phyloP scores from a whole-genome alignment of 2,113 vertebrate genomes.

The Bubo scandiacus region DNA sequence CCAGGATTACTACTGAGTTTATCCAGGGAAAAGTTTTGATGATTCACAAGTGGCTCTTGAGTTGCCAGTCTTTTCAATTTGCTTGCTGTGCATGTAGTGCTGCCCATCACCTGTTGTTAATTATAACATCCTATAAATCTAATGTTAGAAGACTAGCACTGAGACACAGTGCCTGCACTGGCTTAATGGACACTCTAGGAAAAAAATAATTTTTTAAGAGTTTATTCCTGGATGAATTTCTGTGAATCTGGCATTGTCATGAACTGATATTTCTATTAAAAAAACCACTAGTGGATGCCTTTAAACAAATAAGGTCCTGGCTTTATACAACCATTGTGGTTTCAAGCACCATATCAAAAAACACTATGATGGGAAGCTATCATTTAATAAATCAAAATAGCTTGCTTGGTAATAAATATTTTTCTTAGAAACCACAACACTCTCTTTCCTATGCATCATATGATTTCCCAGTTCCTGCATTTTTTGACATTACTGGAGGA shows the following conservation, averaged over 20 bases:
- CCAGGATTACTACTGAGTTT: neutral
- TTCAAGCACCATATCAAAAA: slow-evolving; percentile 14
- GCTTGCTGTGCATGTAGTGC: neutral
- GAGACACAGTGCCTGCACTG: neutral
- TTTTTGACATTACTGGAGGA: slow-evolving; percentile 9
- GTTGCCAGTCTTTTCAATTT: slow-evolving; percentile 19
- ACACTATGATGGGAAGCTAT: neutral
- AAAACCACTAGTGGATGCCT: slow-evolving; percentile 23
- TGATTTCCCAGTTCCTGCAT: slow-evolving; percentile 3
- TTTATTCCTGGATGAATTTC: slow-evolving; percentile 27
- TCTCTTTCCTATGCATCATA: slow-evolving; percentile 11
- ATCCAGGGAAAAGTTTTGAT: slow-evolving; percentile 22
- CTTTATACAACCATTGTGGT: neutral
- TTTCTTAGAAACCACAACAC: slow-evolving; percentile 51
- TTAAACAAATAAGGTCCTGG: slow-evolving; percentile 42
- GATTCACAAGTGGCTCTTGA: slow-evolving; percentile 19
- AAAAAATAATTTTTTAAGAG: slow-evolving; percentile 16
- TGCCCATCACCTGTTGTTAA: slow-evolving; percentile 58
- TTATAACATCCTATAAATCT: slow-evolving; percentile 63
- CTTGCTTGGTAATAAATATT: slow-evolving; percentile 42
- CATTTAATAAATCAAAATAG: slow-evolving; percentile 62
- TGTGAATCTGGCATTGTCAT: neutral
- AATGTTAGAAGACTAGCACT: neutral
- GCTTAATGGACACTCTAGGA: neutral
- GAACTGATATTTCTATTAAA: slow-evolving; percentile 38